Conservation (phyloP, 2,113 vertebrate genomes). For the Rhombomys opimus region DNA sequence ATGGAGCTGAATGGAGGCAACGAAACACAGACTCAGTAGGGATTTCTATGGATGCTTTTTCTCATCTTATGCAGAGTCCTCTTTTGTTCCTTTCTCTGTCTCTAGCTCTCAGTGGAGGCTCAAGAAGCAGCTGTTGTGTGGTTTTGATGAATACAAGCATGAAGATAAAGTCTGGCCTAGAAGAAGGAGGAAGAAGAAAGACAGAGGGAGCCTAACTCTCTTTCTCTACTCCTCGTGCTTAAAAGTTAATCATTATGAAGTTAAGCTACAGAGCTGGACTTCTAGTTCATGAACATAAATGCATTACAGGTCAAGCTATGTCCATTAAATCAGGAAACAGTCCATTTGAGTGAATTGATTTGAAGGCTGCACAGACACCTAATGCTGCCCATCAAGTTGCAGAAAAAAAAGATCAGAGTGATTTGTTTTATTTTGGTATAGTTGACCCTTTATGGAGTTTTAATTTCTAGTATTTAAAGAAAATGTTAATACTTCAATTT, state of each 20-base stretch:
- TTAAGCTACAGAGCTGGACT: background rate
- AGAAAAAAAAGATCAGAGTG: background rate
- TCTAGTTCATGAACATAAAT: background rate
- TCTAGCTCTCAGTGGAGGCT: background rate
- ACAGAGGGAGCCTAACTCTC: background rate
- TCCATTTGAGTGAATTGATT: background rate
- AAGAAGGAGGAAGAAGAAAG: background rate
- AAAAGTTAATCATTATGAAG: background rate
- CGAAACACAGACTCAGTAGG: background rate
- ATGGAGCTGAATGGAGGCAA: background rate
- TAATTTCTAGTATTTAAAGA: conserved; percentile 36
- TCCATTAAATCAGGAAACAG: background rate
- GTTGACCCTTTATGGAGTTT: background rate
- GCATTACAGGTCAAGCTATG: background rate
- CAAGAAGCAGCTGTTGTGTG: background rate
- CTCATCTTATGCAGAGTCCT: background rate
- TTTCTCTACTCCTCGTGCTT: background rate
- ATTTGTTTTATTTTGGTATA: conserved; percentile 11
- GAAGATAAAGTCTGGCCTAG: background rate
- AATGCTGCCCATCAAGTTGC: background rate
- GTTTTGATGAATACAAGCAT: background rate
- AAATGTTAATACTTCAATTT: background rate
- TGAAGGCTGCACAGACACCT: background rate
- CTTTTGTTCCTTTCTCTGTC: conserved; percentile 23
- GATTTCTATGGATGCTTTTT: background rate